Evolutionary conservation across 2,113 vertebrate genomes (phyloP).

Genomic region (Dipodomys stephensi): DNA sequence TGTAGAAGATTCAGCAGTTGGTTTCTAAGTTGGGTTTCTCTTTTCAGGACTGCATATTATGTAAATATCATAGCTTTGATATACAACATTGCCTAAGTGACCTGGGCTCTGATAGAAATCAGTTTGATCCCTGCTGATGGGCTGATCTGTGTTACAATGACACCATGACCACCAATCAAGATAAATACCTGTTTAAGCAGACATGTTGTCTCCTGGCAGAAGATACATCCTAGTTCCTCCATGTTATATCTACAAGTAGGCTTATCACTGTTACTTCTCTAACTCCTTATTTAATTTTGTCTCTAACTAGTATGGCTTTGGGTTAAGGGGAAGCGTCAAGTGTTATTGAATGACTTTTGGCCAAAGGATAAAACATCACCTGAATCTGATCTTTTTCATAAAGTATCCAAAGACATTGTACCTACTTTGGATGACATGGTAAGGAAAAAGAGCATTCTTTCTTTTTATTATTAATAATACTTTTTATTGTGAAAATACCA

Average conservation of each 20-base stretch:
- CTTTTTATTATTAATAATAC: too few relatives aligned
- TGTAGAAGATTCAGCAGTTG: too few relatives aligned
- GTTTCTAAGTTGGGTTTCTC: background rate
- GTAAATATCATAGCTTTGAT: background rate
- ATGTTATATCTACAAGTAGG: background rate
- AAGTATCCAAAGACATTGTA: background rate
- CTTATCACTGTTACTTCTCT: background rate
- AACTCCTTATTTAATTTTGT: background rate
- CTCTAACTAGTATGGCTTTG: background rate
- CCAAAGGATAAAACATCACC: background rate
- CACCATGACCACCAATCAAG: background rate
- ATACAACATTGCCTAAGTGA: background rate
- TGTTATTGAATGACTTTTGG: constrained; percentile 6
- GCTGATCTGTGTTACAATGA: background rate
- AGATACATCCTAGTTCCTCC: too few relatives aligned
- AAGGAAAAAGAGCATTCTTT: too few relatives aligned
- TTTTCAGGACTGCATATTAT: background rate
- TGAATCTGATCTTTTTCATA: constrained; percentile 26
- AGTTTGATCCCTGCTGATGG: background rate
- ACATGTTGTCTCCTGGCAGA: background rate
- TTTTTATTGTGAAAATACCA: too few relatives aligned
- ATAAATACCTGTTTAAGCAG: background rate
- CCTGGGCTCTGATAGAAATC: background rate
- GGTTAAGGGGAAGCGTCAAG: background rate
- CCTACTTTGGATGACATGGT: background rate